These are phyloP conservation scores for Pangasianodon gigas DNA, from an alignment of 2,113 vertebrate genomes.

Conservation along the genomic window DNA sequence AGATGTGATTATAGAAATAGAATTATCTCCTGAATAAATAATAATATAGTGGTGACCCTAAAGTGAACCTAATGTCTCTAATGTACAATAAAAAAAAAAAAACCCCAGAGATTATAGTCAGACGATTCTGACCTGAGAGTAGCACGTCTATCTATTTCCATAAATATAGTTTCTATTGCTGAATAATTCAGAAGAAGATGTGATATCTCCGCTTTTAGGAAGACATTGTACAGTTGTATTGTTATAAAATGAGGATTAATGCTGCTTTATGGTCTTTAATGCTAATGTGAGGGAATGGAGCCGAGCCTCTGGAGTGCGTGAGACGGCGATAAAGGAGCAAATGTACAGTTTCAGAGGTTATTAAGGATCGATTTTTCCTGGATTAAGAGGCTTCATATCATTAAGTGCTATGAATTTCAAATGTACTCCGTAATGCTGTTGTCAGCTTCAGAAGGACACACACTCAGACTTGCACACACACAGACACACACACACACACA, in stretches of 20 bases:
- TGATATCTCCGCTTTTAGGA: background rate
- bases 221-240: background rate
- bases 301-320: background rate
- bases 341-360: conserved; percentile 17
- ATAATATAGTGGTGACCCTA: background rate
- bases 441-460: conserved; percentile 6
- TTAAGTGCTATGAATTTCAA: conserved; percentile 22
- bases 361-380: conserved; percentile 21
- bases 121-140: background rate
- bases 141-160: background rate
- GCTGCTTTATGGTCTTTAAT: background rate
- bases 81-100: background rate
- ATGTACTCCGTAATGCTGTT: background rate
- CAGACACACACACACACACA: background rate
- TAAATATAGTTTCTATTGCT: background rate
- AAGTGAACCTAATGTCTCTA: background rate
- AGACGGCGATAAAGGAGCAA: background rate
- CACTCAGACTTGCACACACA: background rate
- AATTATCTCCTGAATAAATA: background rate
- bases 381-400: conserved; percentile 20
- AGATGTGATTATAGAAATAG: background rate
- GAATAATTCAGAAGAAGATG: background rate
- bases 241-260: background rate
- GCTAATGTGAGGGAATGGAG: background rate
- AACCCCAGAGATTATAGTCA: background rate